phyloP scores from a whole-genome alignment of 2,113 vertebrate species.

The Nipponia nippon region DNA sequence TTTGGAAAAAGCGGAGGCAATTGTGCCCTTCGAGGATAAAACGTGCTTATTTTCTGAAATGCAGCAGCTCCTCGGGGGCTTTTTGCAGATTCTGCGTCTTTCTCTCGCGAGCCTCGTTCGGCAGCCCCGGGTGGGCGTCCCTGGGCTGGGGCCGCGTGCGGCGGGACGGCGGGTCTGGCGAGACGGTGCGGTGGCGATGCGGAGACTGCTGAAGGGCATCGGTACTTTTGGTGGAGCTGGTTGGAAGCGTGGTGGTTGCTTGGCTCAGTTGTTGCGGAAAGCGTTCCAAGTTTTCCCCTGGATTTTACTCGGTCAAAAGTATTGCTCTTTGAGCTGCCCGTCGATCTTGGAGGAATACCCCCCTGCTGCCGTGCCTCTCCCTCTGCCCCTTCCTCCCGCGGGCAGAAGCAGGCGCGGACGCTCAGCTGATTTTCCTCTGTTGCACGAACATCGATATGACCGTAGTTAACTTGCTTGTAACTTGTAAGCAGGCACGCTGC shows the following conservation, averaged over 20 bases:
- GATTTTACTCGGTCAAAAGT: neutral
- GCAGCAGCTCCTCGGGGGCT: neutral
- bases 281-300: rapidly evolving
- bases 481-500: rapidly evolving
- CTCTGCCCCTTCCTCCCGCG: neutral
- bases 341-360: rapidly evolving
- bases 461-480: rapidly evolving
- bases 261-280: rapidly evolving
- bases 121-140: neutral
- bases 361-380: neutral
- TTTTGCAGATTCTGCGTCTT: rapidly evolving
- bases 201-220: rapidly evolving
- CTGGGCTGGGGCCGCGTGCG: neutral
- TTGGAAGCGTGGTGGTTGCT: rapidly evolving
- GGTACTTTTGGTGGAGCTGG: rapidly evolving
- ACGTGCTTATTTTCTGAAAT: neutral
- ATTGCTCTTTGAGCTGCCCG: rapidly evolving
- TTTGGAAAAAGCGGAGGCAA: neutral
- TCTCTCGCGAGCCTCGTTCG: rapidly evolving
- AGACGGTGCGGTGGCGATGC: rapidly evolving
- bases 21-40: neutral
- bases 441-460: rapidly evolving
- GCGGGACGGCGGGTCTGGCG: rapidly evolving
- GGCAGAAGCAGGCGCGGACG: rapidly evolving
- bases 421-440: neutral